Conservation (phyloP, 2,113 vertebrate species). For the Cariama cristata region DNA sequence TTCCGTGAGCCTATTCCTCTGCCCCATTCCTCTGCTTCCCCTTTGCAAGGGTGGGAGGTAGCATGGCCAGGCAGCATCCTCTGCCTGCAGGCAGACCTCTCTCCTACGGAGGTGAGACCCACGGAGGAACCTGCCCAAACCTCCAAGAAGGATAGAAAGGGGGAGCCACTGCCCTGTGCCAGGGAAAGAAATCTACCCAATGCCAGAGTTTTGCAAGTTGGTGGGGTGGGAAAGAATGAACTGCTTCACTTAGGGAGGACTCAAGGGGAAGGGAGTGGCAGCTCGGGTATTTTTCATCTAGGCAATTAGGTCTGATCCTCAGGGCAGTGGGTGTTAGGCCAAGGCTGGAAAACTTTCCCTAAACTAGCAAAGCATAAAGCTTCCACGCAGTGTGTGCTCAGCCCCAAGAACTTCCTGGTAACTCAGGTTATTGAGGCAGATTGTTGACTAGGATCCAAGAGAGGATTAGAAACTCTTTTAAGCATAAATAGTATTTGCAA, state of each 20-base stretch:
- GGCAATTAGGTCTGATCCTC: conserved; percentile 47
- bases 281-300: conserved; percentile 42
- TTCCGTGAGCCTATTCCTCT: background rate
- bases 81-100: background rate
- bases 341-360: conserved; percentile 43
- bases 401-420: conserved; percentile 59
- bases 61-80: background rate
- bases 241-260: conserved; percentile 7
- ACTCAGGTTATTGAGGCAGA: conserved; percentile 57
- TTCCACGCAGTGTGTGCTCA: conserved; percentile 3
- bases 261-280: conserved; percentile 41
- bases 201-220: background rate
- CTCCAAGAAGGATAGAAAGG: background rate
- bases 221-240: background rate
- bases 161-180: background rate
- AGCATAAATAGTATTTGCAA: conserved; percentile 66
- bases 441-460: conserved; percentile 69
- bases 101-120: rapidly evolving
- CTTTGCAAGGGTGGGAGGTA: background rate
- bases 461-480: conserved; percentile 69
- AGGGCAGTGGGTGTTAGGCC: conserved; percentile 19
- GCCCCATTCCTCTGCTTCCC: background rate
- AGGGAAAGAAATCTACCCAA: background rate
- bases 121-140: background rate
- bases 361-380: conserved; percentile 36